Evolutionary conservation across 2,797 vertebrate genomes (phyloP).

Genomic region (Etheostoma perlongum): DNA sequence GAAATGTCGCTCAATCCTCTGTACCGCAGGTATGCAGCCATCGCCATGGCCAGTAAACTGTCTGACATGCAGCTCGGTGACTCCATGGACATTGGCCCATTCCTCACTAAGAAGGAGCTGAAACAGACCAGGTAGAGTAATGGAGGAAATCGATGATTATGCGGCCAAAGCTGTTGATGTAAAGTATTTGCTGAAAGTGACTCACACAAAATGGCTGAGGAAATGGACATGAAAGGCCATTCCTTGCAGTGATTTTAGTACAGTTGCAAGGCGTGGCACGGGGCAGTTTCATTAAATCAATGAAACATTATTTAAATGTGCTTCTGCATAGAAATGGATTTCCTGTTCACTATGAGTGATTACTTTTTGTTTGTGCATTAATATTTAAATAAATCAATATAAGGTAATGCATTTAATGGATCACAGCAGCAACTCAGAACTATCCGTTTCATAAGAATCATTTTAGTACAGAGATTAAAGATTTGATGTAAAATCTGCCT

Average conservation of each 20-base stretch:
- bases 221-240: neutral
- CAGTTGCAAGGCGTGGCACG: neutral
- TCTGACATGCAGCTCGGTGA: slow-evolving; percentile 96
- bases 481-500: neutral
- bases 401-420: neutral
- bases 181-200: neutral
- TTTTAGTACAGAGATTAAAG: neutral
- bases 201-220: neutral
- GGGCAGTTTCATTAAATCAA: slow-evolving; percentile 1
- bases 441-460: neutral
- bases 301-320: slow-evolving; percentile 22
- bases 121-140: slow-evolving; percentile 90
- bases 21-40: slow-evolving; percentile 91
- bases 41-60: slow-evolving; percentile 96
- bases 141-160: neutral
- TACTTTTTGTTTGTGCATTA: slow-evolving; percentile 10
- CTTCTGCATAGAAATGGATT: slow-evolving; percentile 31
- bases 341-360: slow-evolving; percentile 16
- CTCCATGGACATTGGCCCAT: slow-evolving; percentile 93
- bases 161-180: neutral
- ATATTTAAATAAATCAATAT: slow-evolving; percentile 38
- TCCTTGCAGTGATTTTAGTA: neutral
- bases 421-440: neutral
- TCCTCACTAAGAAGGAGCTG: slow-evolving; percentile 95
- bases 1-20: neutral